A percentile compares a stretch with the other conserved stretches of the same genome.
These are phyloP conservation scores for Orientallactaga bullata DNA, from an alignment of 2,113 vertebrate species.

Conservation along the genomic window DNA sequence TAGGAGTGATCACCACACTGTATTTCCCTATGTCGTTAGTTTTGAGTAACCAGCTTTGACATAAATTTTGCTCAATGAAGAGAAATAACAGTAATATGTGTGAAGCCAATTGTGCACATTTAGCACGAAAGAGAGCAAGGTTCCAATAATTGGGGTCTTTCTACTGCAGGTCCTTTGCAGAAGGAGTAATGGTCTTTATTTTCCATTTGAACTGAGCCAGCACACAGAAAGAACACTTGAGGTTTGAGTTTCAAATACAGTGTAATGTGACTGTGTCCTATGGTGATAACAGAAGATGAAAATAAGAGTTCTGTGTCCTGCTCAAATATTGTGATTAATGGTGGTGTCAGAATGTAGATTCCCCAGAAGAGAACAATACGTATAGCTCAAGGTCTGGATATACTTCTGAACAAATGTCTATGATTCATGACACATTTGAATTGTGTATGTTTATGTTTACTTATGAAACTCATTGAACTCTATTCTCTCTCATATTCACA, in stretches of 20 bases:
- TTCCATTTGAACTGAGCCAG: conserved; percentile 49
- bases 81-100: neutral
- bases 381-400: conserved; percentile 38
- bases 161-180: neutral
- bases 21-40: neutral
- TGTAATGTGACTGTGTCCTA: neutral
- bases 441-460: neutral
- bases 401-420: conserved; percentile 15
- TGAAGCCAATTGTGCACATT: neutral
- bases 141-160: neutral
- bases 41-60: neutral
- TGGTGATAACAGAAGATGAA: conserved; percentile 48
- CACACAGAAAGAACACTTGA: conserved; percentile 52
- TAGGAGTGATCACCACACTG: neutral
- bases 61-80: conserved; percentile 39
- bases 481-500: neutral
- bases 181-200: conserved; percentile 51
- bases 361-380: neutral
- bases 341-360: conserved; percentile 58
- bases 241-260: conserved; percentile 36
- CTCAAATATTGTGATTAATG: conserved; percentile 69
- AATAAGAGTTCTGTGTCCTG: conserved; percentile 45
- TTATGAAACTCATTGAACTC: neutral
- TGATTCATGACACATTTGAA: neutral
- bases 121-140: neutral